A percentile compares a stretch with the other conserved stretches of the same genome.
Conservation (phyloP, 2,888 invertebrate genomes). For the Yponomeuta evonymella region DNA sequence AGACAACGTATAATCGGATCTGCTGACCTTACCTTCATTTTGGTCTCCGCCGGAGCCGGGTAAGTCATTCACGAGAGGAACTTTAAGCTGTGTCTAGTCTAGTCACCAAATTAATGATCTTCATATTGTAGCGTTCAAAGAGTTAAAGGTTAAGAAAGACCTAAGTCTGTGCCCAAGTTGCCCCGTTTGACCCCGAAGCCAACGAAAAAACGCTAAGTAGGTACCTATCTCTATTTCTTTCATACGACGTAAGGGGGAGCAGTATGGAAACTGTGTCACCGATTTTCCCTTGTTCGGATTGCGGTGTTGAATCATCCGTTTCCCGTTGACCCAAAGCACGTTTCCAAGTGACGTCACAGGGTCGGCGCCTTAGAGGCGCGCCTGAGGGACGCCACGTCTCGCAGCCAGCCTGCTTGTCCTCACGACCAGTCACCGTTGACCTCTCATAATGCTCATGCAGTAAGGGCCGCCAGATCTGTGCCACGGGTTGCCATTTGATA, state of each 20-base stretch:
- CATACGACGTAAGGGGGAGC: not conserved
- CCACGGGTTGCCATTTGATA: not conserved
- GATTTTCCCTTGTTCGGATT: not conserved
- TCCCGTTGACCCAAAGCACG: conserved; percentile 45
- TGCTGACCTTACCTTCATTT: too few relatives aligned
- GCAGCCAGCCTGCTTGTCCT: not conserved
- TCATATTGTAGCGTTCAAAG: not conserved
- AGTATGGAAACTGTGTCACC: not conserved
- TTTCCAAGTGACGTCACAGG: conserved; percentile 43
- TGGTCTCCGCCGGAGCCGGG: too few relatives aligned
- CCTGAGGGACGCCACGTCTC: conserved; percentile 24
- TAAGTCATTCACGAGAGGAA: too few relatives aligned
- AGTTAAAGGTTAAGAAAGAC: not conserved
- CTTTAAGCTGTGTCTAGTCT: too few relatives aligned
- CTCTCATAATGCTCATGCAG: not conserved
- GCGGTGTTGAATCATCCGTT: conserved; percentile 24
- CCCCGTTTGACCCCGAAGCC: not conserved
- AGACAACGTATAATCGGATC: too few relatives aligned
- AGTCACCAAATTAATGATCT: too few relatives aligned
- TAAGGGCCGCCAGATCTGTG: not conserved
- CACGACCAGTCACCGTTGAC: not conserved
- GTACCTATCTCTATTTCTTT: not conserved
- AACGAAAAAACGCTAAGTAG: not conserved
- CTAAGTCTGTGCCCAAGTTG: not conserved
- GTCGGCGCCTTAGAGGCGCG: conserved; percentile 41